Evolutionary conservation across 2,113 vertebrate genomes (phyloP).

Genomic region (Poicephalus meyeri): DNA sequence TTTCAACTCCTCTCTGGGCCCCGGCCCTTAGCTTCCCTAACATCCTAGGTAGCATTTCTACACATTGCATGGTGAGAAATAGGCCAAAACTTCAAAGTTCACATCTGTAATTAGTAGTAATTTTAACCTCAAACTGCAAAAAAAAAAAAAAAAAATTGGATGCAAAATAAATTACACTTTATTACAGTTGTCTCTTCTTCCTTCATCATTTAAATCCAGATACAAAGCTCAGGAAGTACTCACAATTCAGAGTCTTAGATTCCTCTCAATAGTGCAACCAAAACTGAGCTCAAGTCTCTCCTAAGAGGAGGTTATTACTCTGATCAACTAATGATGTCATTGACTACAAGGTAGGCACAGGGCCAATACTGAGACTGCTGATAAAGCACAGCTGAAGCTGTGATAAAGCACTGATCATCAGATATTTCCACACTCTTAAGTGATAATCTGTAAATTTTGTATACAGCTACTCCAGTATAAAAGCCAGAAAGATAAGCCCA

Average conservation of each 20-base stretch:
- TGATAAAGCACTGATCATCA: background rate
- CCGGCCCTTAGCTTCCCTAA: background rate
- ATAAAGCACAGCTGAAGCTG: background rate
- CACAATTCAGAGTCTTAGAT: background rate
- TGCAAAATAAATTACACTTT: background rate
- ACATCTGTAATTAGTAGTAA: background rate
- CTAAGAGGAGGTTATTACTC: background rate
- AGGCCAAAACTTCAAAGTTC: background rate
- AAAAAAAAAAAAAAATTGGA: background rate
- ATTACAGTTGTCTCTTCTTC: background rate
- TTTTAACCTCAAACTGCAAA: background rate
- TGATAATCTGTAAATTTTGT: background rate
- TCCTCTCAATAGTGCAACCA: background rate
- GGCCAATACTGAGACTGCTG: background rate
- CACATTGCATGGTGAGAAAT: accelerated
- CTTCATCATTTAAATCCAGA: background rate
- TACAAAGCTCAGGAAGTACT: background rate
- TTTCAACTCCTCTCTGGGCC: background rate
- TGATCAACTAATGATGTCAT: background rate
- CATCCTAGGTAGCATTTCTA: background rate
- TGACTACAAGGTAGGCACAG: background rate
- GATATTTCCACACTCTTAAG: background rate
- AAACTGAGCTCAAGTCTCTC: background rate
- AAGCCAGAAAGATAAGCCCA: background rate
- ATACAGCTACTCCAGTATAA: background rate